phyloP scores from a whole-genome alignment of 2,888 invertebrate genomes.

The Lasioglossum oenotherae region DNA sequence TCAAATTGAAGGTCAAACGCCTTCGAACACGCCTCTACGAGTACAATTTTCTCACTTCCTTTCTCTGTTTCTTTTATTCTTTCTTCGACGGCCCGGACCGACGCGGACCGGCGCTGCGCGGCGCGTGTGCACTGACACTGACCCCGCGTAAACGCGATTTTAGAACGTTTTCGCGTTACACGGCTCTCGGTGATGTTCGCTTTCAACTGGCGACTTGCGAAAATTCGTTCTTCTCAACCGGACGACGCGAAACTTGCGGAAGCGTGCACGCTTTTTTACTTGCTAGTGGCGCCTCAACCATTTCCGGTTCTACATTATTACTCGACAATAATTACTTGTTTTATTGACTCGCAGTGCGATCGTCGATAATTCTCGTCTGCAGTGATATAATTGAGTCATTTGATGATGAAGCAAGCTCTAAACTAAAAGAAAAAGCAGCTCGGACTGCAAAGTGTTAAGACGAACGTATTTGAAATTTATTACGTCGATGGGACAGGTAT shows the following conservation, averaged over 20 bases:
- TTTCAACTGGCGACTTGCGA: not conserved
- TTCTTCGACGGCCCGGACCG: not conserved
- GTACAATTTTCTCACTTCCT: conserved; percentile 7
- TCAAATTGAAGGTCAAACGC: conserved; percentile 38
- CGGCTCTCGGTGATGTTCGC: not conserved
- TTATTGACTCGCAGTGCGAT: no score
- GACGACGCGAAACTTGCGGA: not conserved
- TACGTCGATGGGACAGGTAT: no score
- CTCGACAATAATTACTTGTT: no score
- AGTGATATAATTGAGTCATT: no score
- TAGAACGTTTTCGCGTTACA: not conserved
- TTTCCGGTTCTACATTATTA: no score
- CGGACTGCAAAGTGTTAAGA: no score
- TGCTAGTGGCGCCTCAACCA: not conserved
- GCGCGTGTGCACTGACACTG: not conserved
- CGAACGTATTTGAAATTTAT: no score
- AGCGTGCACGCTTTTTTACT: not conserved
- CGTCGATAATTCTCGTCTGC: no score
- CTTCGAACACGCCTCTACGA: conserved; percentile 11
- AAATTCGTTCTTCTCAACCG: not conserved
- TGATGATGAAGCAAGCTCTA: no score
- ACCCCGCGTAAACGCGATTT: not conserved
- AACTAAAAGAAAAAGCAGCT: no score
- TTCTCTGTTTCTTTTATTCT: conserved; percentile 4
- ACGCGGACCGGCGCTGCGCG: not conserved